phyloP scores from a whole-genome alignment of 1,140 invertebrate genomes.

The Drosophila bocki region DNA sequence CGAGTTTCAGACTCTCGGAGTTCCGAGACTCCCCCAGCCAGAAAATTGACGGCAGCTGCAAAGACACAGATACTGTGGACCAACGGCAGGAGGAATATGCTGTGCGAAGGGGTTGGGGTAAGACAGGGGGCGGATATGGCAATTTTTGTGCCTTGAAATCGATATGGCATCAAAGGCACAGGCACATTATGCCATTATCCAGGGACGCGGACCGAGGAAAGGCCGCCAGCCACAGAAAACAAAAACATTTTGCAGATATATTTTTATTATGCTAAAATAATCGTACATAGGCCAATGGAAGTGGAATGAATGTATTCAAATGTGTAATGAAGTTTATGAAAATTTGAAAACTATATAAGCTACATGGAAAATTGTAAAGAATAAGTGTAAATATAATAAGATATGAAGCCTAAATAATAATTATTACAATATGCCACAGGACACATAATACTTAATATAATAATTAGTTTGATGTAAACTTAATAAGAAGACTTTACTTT shows the following conservation, averaged over 20 bases:
- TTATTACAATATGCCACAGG: background rate
- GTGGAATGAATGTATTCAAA: slow-evolving; percentile 7
- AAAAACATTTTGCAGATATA: slow-evolving; percentile 72
- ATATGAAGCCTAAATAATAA: background rate
- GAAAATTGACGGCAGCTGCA: slow-evolving; percentile 67
- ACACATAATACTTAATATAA: background rate
- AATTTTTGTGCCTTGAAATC: slow-evolving; percentile 79
- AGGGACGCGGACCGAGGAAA: slow-evolving; percentile 42
- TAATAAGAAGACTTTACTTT: background rate
- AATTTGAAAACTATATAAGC: background rate
- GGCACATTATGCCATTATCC: slow-evolving; percentile 80
- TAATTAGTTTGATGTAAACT: background rate
- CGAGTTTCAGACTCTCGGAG: slow-evolving; percentile 23
- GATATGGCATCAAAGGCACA: slow-evolving; percentile 78
- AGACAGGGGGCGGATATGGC: slow-evolving; percentile 73
- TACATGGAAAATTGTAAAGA: background rate
- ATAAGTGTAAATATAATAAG: background rate
- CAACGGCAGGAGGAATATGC: slow-evolving; percentile 15
- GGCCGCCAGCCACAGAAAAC: slow-evolving; percentile 48
- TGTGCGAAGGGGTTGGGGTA: slow-evolving; percentile 13
- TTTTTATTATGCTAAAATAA: slow-evolving; percentile 83
- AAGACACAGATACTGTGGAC: slow-evolving; percentile 43
- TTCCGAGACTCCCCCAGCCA: slow-evolving; percentile 25
- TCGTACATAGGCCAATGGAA: slow-evolving; percentile 66
- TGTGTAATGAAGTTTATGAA: background rate